These are phyloP conservation scores for Brachionus plicatilis DNA, from an alignment of 1,140 invertebrate genomes.

Conservation along the genomic window DNA sequence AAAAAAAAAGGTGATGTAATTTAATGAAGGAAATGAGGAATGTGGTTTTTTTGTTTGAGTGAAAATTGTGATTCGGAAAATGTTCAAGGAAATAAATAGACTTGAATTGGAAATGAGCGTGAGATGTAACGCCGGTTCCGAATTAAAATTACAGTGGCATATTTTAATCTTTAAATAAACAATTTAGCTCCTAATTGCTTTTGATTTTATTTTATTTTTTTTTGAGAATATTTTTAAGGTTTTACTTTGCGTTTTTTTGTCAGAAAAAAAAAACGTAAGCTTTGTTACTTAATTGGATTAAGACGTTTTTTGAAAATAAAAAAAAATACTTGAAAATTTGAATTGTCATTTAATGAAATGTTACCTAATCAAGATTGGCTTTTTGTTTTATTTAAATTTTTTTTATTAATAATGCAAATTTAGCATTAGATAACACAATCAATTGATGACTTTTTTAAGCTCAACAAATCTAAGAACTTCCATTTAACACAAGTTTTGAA, in stretches of 20 bases:
- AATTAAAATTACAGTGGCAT: neutral
- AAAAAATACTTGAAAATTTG: neutral
- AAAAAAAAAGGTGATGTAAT: neutral
- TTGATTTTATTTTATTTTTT: neutral
- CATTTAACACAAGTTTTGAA: too few species aligned
- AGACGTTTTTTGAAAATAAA: neutral
- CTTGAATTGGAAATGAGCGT: neutral
- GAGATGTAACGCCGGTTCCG: neutral
- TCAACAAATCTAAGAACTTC: too few species aligned
- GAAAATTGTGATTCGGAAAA: neutral
- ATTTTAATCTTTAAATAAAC: neutral
- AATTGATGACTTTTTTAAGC: too few species aligned
- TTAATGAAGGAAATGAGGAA: neutral
- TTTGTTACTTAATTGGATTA: neutral
- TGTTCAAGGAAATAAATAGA: neutral
- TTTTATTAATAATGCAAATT: neutral
- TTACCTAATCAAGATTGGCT: neutral
- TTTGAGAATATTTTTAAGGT: neutral
- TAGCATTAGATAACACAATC: neutral
- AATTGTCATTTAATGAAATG: neutral
- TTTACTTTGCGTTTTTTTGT: neutral
- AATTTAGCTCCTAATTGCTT: neutral
- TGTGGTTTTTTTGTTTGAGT: neutral
- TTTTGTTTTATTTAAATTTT: neutral
- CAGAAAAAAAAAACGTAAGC: neutral